phyloP scores from a whole-genome alignment of 2,888 invertebrate species.

The Mythimna lalbum region DNA sequence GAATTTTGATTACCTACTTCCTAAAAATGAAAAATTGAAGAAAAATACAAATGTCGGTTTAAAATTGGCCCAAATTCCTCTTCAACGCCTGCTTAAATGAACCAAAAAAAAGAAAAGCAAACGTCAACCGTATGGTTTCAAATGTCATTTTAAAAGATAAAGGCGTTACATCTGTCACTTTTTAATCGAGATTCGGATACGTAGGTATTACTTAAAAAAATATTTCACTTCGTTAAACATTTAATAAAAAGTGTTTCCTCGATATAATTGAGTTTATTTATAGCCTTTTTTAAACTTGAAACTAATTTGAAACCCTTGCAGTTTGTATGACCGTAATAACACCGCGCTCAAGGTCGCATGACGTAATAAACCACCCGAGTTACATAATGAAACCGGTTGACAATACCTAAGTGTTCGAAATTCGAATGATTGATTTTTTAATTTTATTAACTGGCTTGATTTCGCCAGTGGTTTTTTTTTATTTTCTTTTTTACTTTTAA shows the following conservation, averaged over 20 bases:
- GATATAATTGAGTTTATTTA: not conserved
- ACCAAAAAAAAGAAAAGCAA: no score
- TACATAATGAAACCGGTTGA: constrained; percentile 60
- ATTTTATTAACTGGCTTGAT: constrained; percentile 14
- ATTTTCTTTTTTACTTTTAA: constrained; percentile 23
- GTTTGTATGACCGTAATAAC: constrained; percentile 45
- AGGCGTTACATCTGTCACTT: not conserved
- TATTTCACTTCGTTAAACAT: not conserved
- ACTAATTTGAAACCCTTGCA: constrained; percentile 55
- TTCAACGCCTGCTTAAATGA: not conserved
- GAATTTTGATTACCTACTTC: not conserved
- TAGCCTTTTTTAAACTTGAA: constrained; percentile 15
- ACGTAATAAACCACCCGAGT: constrained; percentile 61
- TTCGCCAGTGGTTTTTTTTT: constrained; percentile 24
- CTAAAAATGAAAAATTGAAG: not conserved
- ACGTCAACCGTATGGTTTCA: not conserved
- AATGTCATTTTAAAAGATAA: not conserved
- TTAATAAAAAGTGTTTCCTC: not conserved
- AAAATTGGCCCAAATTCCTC: not conserved
- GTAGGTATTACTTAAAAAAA: not conserved
- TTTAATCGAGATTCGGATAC: not conserved
- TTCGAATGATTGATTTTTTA: constrained; percentile 36
- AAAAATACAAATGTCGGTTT: not conserved
- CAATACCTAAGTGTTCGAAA: constrained; percentile 38
- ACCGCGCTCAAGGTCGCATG: constrained; percentile 59